Base-by-base conservation (phyloP, 2,888 invertebrate species). In the Trichopoda pennipes region DNA sequence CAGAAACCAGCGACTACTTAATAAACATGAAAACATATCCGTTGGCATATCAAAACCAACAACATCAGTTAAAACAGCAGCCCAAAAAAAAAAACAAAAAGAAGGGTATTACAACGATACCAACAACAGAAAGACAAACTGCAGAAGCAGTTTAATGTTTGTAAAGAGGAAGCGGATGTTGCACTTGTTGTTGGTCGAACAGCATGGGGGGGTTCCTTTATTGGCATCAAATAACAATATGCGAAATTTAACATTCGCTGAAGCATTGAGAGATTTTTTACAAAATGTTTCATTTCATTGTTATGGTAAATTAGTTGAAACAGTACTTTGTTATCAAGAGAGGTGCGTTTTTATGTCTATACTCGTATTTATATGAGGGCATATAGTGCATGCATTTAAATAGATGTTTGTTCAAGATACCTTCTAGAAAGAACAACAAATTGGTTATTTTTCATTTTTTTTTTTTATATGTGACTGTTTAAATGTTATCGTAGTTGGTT, bases 281-380 rank as follows among this genome's bases (percentile, higher is more conserved):
- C 81, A 84, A 73, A 88, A 90, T 84, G 86, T 89, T 77, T 90
- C 90, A 61, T 88, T 90, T 84, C 90, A 90, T 87, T 89, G 90
- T 86, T 90, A 90, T 85, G 86, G 87, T 70, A 90, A 88, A 87
- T 86, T 90, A 86, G 88, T 89, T 79, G 89, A 89, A 85, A 86
- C 84, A 47, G 87, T 87, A 42, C 86, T 86, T 58, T 80, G 86
- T 68, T 86, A 86, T 80, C 86, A 84, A 49, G 90, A 90, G 84
- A 88, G 86, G 90, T 90, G 70, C 21, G 78, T 81, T 53, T 49
- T 55, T 69, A 74, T 35, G 58, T 70, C 58, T 21, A 9, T 7
- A 63, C 19, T 60, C n/a, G n/a, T n/a, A 28, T 60, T 21, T 17
- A 28, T 6, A 2, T 32, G 77, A 47, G 47, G 17, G 28, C 17